Base-by-base conservation (phyloP, 2,113 vertebrate species). In the Zosterops borbonicus region DNA sequence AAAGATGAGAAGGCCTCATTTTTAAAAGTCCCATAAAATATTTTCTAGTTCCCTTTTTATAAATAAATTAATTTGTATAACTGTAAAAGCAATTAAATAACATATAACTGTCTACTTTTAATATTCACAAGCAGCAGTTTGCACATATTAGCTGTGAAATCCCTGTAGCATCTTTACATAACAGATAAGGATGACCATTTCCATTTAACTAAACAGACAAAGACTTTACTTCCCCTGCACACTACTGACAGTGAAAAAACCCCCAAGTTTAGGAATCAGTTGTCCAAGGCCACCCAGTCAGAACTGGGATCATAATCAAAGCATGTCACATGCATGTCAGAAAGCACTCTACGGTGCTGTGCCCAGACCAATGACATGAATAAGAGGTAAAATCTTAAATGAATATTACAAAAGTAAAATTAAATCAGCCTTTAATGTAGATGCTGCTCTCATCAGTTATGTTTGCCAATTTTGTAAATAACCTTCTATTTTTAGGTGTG, bases 401-500 rank as follows among this genome's bases (percentile, higher is more conserved):
- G 0, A 78, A 29, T 68, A n/a, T 50, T 74, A 28, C 5, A 56
- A 46, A 69, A 84, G 12, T 49, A 67, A 86, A 90, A 81, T 79
- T 55, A 87, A 89, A 85, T 65, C 18, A 46, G 14, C 24, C 14
- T 89, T 85, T 76, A 59, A 20, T 0, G 1, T 8, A 78, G 39
- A 50, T 67, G 14, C 22, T 90, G 17, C 47, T 87, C 37, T 68
- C 24, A 75, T 69, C 41, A 83, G 21, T 71, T 68, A 50, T 56
- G 35, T 49, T 60, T 83, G 12, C 41, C 42, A 58, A 65, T 68
- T 96, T 59, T 47, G 44, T 55, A 69, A 83, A 82, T 55, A 62
- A 44, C 8, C 2, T 29, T 9, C 3, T 15, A 37, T 27, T 77
- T 92, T 73, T 55, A 27, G 0, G 0, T n/a, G 4, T 25, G 42